A percentile compares a stretch with the other conserved stretches of the same genome.
Conservation (phyloP, 2,113 vertebrate species). For the Lasiurus borealis region DNA sequence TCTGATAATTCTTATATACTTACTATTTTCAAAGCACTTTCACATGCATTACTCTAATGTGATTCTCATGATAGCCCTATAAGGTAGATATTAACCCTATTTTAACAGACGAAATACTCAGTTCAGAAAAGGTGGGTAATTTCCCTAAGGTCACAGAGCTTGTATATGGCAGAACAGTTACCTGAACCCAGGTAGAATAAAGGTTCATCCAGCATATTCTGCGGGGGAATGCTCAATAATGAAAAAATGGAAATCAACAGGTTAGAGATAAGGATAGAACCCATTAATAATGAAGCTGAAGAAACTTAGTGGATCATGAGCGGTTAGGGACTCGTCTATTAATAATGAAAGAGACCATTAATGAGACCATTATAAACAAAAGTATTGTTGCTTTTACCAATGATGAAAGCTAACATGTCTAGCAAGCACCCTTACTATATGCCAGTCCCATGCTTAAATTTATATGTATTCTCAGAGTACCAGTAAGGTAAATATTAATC, state of each 20-base stretch:
- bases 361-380: neutral
- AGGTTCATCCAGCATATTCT: slow-evolving; percentile 25
- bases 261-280: neutral
- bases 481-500: neutral
- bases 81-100: neutral
- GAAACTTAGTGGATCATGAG: neutral
- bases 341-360: slow-evolving; percentile 10
- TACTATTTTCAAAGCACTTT: slow-evolving; percentile 43
- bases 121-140: slow-evolving; percentile 23
- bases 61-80: neutral
- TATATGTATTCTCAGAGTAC: neutral
- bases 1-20: neutral
- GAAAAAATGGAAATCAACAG: slow-evolving; percentile 42
- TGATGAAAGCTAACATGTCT: neutral
- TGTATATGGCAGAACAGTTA: neutral
- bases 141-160: neutral
- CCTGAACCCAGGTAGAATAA: neutral
- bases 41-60: slow-evolving; percentile 17
- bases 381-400: neutral
- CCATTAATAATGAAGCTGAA: slow-evolving; percentile 8
- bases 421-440: neutral
- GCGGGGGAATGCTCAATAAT: neutral
- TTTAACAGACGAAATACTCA: slow-evolving; percentile 44
- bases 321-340: neutral
- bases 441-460: neutral